These are phyloP conservation scores for Patiria pectinifera DNA, from an alignment of 53 echinoderm and acorn worm genomes.

Conservation along the genomic window DNA sequence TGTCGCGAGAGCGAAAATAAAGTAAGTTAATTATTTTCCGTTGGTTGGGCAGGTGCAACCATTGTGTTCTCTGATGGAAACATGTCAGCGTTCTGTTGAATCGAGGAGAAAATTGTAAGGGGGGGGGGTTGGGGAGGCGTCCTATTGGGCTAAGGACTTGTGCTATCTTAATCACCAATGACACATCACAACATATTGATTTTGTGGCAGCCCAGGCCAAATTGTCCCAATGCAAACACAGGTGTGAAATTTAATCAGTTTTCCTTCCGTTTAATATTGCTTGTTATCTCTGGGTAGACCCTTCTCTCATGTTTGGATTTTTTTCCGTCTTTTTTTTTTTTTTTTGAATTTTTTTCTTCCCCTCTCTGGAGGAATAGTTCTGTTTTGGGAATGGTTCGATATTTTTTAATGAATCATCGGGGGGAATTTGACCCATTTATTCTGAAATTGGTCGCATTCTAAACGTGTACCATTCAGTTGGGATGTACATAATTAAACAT, in stretches of 20 bases:
- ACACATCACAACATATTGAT: conserved; percentile 68
- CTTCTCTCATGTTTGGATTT: conserved; percentile 1
- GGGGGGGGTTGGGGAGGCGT: not conserved
- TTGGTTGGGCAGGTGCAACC: conserved; percentile 34
- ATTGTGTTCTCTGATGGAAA: conserved; percentile 40
- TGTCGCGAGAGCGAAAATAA: conserved; percentile 5
- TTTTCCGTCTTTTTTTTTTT: not conserved
- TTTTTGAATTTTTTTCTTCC: not conserved
- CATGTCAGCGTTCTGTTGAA: conserved; percentile 29
- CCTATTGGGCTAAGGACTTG: not conserved
- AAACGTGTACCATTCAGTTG: not conserved
- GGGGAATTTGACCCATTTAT: not conserved
- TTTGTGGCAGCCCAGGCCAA: conserved; percentile 47
- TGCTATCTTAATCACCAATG: conserved; percentile 52
- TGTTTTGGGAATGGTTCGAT: not conserved
- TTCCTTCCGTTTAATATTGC: conserved; percentile 55
- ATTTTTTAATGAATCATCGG: conserved; percentile 1
- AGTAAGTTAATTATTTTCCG: conserved; percentile 57
- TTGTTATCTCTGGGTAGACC: conserved; percentile 16
- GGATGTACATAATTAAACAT: not conserved
- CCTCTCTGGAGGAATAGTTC: not conserved
- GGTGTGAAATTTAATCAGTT: conserved; percentile 65
- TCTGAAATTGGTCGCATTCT: not conserved
- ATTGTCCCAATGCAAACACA: conserved; percentile 66
- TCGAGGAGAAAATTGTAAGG: conserved; percentile 15